Evolutionary conservation across 2,113 vertebrate species (phyloP), one percentile per base, ranked within the genome.

Genomic region (Oplegnathus fasciatus): DNA sequence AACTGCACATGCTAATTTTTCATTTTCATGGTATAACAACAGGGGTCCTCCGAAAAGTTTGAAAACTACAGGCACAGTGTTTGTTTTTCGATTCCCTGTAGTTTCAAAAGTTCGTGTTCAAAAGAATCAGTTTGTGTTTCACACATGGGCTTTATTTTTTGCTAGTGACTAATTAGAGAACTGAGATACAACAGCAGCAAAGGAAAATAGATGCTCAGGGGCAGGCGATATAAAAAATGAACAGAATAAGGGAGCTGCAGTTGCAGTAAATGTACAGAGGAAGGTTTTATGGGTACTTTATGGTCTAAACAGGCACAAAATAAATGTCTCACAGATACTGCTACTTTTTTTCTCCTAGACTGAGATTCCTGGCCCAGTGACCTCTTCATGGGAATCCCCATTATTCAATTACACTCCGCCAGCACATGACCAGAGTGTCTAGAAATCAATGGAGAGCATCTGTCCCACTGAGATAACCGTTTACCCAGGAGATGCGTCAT

Each of bases 401-500:
- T 87, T 80, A 82, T 90, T 92, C 71, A 91, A 86, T 93, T 92
- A 80, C 52, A 58, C 80, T 77, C 65, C 1, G 52, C 15, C 2
- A 68, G 58, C 84, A 71, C 83, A 80, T 83, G 88, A 86, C 52
- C 52, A 40, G 44, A 46, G 71, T 6, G 37, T 75, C 64, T 60
- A 40, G 54, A 89, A 93, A 93, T 94, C 93, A 92, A 90, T 93
- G 86, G 37, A 22, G 82, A 86, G 88, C 93, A 87, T 93, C 94
- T 93, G 92, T 85, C 85, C 83, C 83, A 2, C 44, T 15, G 83
- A 91, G 92, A 94, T 94, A 93, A 91, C 48, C 64, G 22, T 80
- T 84, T 66, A 69, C 86, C 89, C 84, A 69, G 46, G 93, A 93
- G 88, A 91, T 80, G 42, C 10, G 44, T 85, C 79, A 81, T n/a